A percentile compares a stretch with the other conserved stretches of the same genome.
phyloP scores from a whole-genome alignment of 2,888 invertebrate species.

The Gymnocheta viridis region DNA sequence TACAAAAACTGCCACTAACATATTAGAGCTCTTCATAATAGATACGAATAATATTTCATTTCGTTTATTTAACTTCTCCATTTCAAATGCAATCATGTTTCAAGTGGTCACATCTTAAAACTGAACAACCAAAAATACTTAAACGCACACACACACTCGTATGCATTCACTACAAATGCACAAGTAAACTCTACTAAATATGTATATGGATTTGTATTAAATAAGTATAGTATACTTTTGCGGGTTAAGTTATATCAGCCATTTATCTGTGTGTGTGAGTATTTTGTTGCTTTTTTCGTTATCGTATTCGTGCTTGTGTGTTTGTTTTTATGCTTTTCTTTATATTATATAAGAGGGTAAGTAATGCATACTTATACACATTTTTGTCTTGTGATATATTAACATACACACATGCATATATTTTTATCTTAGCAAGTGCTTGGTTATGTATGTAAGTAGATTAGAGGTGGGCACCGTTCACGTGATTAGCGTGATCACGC shows the following conservation, averaged over 20 bases:
- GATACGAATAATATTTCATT: slow-evolving; percentile 61
- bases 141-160: not conserved
- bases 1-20: slow-evolving; percentile 52
- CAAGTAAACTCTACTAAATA: not conserved
- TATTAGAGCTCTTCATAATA: slow-evolving; percentile 63
- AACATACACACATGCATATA: not conserved
- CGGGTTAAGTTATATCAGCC: slow-evolving; percentile 54
- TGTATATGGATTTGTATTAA: not conserved
- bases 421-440: not conserved
- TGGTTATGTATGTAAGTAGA: not conserved
- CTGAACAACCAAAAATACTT: slow-evolving; percentile 45
- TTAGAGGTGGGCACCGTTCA: too few species aligned
- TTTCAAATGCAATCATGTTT: slow-evolving; percentile 68
- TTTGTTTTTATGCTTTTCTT: slow-evolving; percentile 4
- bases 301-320: not conserved
- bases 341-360: not conserved
- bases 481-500: too few species aligned
- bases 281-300: not conserved
- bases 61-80: slow-evolving; percentile 65
- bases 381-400: slow-evolving; percentile 1
- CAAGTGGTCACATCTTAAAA: slow-evolving; percentile 67
- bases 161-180: not conserved
- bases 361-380: not conserved
- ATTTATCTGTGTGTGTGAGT: slow-evolving; percentile 34
- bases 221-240: slow-evolving; percentile 61